Base-by-base conservation (phyloP, 37 sponge, comb jelly and placozoan species). In the Mnemiopsis leidyi region DNA sequence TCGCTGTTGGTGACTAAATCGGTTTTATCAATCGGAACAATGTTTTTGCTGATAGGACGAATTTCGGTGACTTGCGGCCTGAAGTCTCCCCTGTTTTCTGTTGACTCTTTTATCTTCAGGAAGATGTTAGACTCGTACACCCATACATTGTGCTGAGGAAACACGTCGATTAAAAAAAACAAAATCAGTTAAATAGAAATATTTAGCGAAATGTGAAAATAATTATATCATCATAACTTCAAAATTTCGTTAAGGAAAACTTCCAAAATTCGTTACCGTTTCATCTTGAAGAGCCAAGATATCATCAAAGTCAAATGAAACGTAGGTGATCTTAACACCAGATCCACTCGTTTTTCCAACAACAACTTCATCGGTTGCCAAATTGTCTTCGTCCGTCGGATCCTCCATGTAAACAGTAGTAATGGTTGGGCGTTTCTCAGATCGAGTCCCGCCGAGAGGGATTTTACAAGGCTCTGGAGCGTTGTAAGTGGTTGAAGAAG, bases 111-210 rank as follows among this genome's bases (percentile, higher is more conserved):
- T 1, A 79, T 29, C 21, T 20, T 13, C 21, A 79, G 36, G 82
- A 79, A 79, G 30, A 79, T 32, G 21, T 79, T 36, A 31, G 36
- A 34, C 36, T 79, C 82, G 82, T 79, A 79, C 73, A 69, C 73
- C 73, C 73, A 69, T 23, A 69, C 73, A 25, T 69, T 20, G n/a
- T 69, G 73, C 73, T 69, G 73, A 69, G 21, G 21, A 28, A 69
- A 69, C 13, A 48, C n/a, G n/a, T n/a, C n/a, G n/a, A n/a, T n/a
- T n/a, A n/a, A n/a, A n/a, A n/a, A n/a, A n/a, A n/a, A n/a, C n/a
- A n/a, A n/a, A n/a, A n/a, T n/a, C n/a, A n/a, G n/a, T n/a, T n/a
- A n/a, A n/a, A n/a, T n/a, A n/a, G n/a, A n/a, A n/a, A n/a, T n/a
- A n/a, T n/a, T n/a, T n/a, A n/a, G n/a, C n/a, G n/a, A n/a, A n/a